phyloP scores from a whole-genome alignment of 2,888 invertebrate genomes.

The Oligia latruncula region DNA sequence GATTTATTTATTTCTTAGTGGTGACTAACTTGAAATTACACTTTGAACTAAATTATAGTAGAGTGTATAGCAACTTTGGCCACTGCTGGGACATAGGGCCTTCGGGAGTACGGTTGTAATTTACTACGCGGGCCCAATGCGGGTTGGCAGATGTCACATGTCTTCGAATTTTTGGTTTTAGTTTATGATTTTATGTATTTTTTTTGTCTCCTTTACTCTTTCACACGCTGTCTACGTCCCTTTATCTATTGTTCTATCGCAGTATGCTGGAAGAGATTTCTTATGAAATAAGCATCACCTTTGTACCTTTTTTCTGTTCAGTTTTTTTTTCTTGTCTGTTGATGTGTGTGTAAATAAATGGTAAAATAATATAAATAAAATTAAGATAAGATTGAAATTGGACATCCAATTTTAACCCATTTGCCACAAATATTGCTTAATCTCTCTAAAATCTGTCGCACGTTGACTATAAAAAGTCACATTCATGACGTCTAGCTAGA shows the following conservation, averaged over 20 bases:
- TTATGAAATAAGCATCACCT: no score
- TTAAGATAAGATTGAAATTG: not conserved
- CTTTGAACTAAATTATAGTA: not conserved
- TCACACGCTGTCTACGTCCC: no score
- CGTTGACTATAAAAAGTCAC: slow-evolving; percentile 22
- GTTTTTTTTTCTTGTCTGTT: no score
- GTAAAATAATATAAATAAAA: not conserved
- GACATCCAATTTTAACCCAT: not conserved
- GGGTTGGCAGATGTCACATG: not conserved
- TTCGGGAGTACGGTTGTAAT: not conserved
- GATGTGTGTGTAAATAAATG: no score
- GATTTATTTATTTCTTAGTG: not conserved
- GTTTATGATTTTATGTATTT: no score
- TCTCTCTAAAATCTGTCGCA: not conserved
- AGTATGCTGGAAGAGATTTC: no score
- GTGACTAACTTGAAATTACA: not conserved
- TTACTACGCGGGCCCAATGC: not conserved
- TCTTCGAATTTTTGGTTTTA: no score
- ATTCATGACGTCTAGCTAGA: slow-evolving; percentile 21
- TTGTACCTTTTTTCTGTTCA: no score
- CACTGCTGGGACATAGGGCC: no score
- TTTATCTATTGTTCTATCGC: no score
- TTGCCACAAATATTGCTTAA: not conserved
- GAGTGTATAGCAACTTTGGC: not conserved
- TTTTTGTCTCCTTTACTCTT: no score